Conservation (phyloP, 2,797 vertebrate species). For the Lepus oiostolus region DNA sequence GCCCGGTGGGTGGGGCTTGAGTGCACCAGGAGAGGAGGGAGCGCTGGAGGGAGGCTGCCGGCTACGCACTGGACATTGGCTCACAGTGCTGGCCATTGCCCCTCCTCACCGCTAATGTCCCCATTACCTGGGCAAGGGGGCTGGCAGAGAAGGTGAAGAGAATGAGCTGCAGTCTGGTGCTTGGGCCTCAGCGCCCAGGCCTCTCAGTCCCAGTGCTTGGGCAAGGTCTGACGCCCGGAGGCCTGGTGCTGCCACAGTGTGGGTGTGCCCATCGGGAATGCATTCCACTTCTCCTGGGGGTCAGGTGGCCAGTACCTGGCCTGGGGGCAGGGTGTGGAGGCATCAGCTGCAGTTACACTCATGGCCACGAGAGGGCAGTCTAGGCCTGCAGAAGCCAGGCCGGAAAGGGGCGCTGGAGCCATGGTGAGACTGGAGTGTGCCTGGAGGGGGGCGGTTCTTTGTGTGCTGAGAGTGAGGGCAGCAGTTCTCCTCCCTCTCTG, state of each 20-base stretch:
- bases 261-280: not conserved
- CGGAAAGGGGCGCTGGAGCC: not conserved
- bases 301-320: no score
- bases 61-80: not conserved
- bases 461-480: not conserved
- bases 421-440: no score
- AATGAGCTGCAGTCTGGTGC: not conserved
- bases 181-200: not conserved
- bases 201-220: not conserved
- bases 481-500: not conserved
- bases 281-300: not conserved
- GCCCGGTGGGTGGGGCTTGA: not conserved
- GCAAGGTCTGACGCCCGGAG: not conserved
- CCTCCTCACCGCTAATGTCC: not conserved
- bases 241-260: not conserved
- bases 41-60: not conserved
- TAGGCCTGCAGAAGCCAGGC: not conserved
- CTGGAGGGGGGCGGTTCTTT: not conserved
- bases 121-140: not conserved
- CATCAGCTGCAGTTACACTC: not conserved
- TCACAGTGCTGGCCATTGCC: not conserved
- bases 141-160: not conserved
- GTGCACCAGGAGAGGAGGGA: not conserved
- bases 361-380: conserved; percentile 66
- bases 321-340: not conserved